Evolutionary conservation across 2,797 vertebrate species (phyloP).

Genomic region (Spinus olivaceus): DNA sequence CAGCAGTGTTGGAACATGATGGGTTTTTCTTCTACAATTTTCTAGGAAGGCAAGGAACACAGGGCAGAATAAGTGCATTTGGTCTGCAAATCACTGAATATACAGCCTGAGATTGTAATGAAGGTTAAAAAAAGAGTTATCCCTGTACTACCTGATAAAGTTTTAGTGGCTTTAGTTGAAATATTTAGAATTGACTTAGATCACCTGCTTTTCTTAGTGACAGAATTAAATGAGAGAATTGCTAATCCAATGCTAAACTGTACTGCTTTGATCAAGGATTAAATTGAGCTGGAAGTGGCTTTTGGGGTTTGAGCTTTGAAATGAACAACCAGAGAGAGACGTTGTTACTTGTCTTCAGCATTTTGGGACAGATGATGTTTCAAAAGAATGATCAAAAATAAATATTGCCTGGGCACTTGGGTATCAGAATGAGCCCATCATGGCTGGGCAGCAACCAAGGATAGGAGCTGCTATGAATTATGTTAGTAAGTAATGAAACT

Average conservation of each 20-base stretch:
- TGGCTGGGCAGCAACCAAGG: not conserved
- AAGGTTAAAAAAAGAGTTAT: not conserved
- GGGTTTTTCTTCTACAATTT: not conserved
- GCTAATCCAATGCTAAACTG: conserved; percentile 50
- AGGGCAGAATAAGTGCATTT: not conserved
- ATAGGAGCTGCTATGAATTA: not conserved
- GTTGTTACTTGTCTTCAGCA: not conserved
- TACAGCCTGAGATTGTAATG: not conserved
- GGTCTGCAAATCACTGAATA: not conserved
- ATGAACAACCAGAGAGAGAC: not conserved
- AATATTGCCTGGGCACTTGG: not conserved
- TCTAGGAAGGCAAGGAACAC: not conserved
- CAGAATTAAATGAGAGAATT: conserved; percentile 37
- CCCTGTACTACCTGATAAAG: not conserved
- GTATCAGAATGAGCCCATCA: not conserved
- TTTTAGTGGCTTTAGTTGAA: not conserved
- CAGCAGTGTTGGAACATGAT: not conserved
- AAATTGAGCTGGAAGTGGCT: conserved; percentile 33
- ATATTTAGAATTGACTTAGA: not conserved
- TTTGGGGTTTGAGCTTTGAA: conserved; percentile 20
- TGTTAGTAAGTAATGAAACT: not conserved
- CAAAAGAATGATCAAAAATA: not conserved
- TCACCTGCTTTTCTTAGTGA: conserved; percentile 34
- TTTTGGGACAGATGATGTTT: not conserved
- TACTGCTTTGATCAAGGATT: conserved; percentile 71